Conservation (phyloP, 2,113 vertebrate species). For the Verasper variegatus region DNA sequence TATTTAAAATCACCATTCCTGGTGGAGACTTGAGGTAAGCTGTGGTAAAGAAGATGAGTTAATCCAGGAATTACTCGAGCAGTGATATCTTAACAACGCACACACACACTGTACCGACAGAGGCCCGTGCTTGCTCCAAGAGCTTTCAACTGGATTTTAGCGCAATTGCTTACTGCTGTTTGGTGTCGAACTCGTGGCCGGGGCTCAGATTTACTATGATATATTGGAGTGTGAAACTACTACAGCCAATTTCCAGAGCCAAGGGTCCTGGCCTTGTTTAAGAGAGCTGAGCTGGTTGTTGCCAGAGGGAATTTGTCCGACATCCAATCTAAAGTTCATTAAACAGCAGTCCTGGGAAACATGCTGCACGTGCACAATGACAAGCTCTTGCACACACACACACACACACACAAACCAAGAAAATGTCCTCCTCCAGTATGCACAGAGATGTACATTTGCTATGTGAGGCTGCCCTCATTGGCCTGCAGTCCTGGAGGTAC, state of each 20-base stretch:
- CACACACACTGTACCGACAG: not conserved
- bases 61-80: slow-evolving; percentile 49
- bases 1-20: slow-evolving; percentile 57
- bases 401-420: slow-evolving; percentile 5
- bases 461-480: slow-evolving; percentile 34
- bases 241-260: slow-evolving; percentile 43
- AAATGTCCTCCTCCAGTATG: slow-evolving; percentile 35
- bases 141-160: slow-evolving; percentile 43
- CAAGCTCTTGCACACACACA: not conserved
- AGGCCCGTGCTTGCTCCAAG: not conserved
- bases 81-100: slow-evolving; percentile 22
- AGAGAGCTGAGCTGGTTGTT: slow-evolving; percentile 60
- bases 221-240: slow-evolving; percentile 57
- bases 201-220: slow-evolving; percentile 61
- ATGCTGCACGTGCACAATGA: slow-evolving; percentile 52
- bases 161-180: slow-evolving; percentile 33
- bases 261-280: slow-evolving; percentile 55
- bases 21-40: slow-evolving; percentile 35
- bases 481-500: slow-evolving; percentile 52
- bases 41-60: slow-evolving; percentile 33
- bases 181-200: slow-evolving; percentile 37
- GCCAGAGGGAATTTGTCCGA: slow-evolving; percentile 70
- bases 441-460: slow-evolving; percentile 45
- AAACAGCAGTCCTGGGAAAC: slow-evolving; percentile 67
- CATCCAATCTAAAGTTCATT: slow-evolving; percentile 81